Conservation (phyloP, 2,888 invertebrate species). For the Acanthosepion pharaonis region DNA sequence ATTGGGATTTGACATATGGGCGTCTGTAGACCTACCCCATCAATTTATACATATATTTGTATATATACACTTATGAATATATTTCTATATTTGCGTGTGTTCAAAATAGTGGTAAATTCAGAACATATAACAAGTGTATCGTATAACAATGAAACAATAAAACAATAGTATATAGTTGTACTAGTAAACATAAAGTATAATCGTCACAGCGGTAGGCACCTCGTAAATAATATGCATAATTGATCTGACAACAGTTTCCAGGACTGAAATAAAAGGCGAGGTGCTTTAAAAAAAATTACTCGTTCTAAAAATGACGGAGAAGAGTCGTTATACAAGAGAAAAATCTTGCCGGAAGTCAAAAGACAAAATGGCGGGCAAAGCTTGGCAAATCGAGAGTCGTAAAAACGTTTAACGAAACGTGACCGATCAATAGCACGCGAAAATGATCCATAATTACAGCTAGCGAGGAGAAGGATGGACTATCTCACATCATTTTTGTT, state of each 20-base stretch:
- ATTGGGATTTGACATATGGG: neutral
- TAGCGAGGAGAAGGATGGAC: neutral
- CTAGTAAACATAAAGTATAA: neutral
- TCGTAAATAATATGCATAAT: neutral
- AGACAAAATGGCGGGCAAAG: neutral
- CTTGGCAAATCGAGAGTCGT: constrained; percentile 33
- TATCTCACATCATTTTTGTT: neutral
- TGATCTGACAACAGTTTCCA: neutral
- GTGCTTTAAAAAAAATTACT: neutral
- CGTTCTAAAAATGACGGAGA: neutral
- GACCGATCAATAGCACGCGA: constrained; percentile 18
- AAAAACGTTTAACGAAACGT: constrained; percentile 33
- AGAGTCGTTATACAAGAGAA: neutral
- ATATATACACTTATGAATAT: neutral
- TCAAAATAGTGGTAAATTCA: neutral
- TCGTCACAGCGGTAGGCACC: neutral
- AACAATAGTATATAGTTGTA: neutral
- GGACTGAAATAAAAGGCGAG: neutral
- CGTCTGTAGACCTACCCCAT: neutral
- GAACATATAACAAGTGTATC: neutral
- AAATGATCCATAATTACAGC: neutral
- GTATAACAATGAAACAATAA: neutral
- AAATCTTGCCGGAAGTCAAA: neutral
- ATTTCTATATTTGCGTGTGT: neutral
- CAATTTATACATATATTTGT: neutral